These are phyloP conservation scores for Zingel zingel DNA, from an alignment of 2,113 vertebrate species.

Conservation along the genomic window DNA sequence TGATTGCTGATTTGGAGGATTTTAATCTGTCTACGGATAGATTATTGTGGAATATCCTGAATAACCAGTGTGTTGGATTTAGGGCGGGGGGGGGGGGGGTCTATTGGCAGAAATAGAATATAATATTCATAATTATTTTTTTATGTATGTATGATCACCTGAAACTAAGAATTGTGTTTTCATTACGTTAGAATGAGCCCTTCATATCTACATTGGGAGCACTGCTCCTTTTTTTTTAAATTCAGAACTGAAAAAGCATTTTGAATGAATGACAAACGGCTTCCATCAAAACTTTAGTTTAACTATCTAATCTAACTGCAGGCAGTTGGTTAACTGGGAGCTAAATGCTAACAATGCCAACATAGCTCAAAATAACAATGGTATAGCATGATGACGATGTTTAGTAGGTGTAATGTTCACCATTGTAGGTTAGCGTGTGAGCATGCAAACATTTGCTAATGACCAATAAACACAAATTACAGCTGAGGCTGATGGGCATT, in stretches of 20 bases:
- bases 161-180: too few relatives aligned
- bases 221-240: neutral
- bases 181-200: too few relatives aligned
- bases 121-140: too few relatives aligned
- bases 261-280: neutral
- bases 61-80: too few relatives aligned
- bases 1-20: neutral
- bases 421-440: neutral
- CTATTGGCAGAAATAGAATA: too few relatives aligned
- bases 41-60: neutral
- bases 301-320: neutral
- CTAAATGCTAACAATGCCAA: neutral
- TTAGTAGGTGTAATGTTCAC: too few relatives aligned
- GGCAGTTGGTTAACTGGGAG: neutral
- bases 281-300: neutral
- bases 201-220: too few relatives aligned
- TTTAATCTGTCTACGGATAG: neutral
- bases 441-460: neutral
- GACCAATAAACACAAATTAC: too few relatives aligned
- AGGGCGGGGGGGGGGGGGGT: too few relatives aligned
- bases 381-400: neutral
- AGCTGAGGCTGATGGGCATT: too few relatives aligned
- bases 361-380: neutral
- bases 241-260: neutral
- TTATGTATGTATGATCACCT: too few relatives aligned